phyloP scores from a whole-genome alignment of 2,888 invertebrate genomes.

The Catocala fraxini region DNA sequence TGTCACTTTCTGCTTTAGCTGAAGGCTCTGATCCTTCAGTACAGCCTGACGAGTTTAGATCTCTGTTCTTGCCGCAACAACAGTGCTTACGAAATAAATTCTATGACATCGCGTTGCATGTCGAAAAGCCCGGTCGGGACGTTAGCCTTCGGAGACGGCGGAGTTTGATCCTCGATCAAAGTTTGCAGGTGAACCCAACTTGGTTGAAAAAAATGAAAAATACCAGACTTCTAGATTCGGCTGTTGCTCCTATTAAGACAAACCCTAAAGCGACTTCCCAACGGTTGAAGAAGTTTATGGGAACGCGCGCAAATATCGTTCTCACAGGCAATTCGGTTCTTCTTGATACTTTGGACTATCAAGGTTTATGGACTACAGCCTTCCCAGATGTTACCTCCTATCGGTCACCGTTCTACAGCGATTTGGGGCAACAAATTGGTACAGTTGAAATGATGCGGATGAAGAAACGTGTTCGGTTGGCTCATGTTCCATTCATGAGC shows the following conservation, averaged over 20 bases:
- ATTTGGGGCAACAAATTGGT: slow-evolving; percentile 46
- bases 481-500: slow-evolving; percentile 46
- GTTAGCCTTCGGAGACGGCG: slow-evolving; percentile 38
- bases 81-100: slow-evolving; percentile 46
- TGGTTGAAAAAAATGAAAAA: slow-evolving; percentile 33
- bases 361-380: slow-evolving; percentile 52
- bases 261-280: slow-evolving; percentile 26
- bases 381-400: slow-evolving; percentile 45
- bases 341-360: slow-evolving; percentile 52
- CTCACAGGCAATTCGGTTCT: slow-evolving; percentile 49
- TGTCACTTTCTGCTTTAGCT: slow-evolving; percentile 52
- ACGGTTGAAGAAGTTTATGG: slow-evolving; percentile 28
- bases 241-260: slow-evolving; percentile 32
- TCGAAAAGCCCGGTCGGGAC: slow-evolving; percentile 47
- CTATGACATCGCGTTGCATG: slow-evolving; percentile 49
- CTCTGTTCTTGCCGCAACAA: slow-evolving; percentile 47
- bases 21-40: slow-evolving; percentile 46
- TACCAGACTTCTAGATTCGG: slow-evolving; percentile 29
- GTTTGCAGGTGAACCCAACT: slow-evolving; percentile 26
- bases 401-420: slow-evolving; percentile 55
- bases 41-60: slow-evolving; percentile 37
- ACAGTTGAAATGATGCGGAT: slow-evolving; percentile 54
- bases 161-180: slow-evolving; percentile 41
- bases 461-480: slow-evolving; percentile 48
- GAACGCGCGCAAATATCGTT: slow-evolving; percentile 19